Percentiles rank a stretch among this genome's conserved stretches.
Evolutionary conservation across 1,140 invertebrate species (phyloP).

Genomic region (Megathymus violae): DNA sequence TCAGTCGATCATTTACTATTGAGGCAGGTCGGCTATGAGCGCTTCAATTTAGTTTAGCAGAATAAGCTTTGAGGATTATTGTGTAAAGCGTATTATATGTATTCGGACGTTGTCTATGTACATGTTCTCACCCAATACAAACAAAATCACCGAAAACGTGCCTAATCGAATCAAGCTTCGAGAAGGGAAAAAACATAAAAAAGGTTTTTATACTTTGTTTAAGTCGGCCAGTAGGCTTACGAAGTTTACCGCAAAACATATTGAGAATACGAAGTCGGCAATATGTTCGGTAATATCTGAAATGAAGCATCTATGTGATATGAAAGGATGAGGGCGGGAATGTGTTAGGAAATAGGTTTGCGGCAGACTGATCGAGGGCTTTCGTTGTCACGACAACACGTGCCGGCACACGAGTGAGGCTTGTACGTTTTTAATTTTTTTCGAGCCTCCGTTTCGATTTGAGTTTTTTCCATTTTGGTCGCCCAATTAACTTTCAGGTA

Average conservation of each 20-base stretch:
- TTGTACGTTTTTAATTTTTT: conserved; percentile 52
- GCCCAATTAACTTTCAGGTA: not conserved
- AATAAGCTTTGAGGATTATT: no score
- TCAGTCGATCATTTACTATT: no score
- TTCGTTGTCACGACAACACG: conserved; percentile 61
- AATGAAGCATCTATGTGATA: conserved; percentile 55
- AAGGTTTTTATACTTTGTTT: conserved; percentile 23
- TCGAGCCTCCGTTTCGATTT: conserved; percentile 45
- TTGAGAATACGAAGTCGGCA: conserved; percentile 51
- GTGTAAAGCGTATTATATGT: no score
- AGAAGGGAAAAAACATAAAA: conserved; percentile 1
- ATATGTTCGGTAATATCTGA: conserved; percentile 56
- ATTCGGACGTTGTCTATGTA: no score
- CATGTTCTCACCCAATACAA: conserved; percentile 35
- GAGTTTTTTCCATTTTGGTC: conserved; percentile 30
- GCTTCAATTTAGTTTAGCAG: no score
- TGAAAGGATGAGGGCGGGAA: conserved; percentile 55
- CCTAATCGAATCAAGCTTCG: conserved; percentile 26
- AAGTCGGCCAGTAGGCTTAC: not conserved
- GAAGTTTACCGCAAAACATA: conserved; percentile 39
- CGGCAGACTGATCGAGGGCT: conserved; percentile 67
- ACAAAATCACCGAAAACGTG: conserved; percentile 41
- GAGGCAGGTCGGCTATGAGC: no score
- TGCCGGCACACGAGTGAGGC: conserved; percentile 47
- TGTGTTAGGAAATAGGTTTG: conserved; percentile 65